Base-by-base conservation (phyloP, 2,888 invertebrate species). In the Strigamia crassipes region DNA sequence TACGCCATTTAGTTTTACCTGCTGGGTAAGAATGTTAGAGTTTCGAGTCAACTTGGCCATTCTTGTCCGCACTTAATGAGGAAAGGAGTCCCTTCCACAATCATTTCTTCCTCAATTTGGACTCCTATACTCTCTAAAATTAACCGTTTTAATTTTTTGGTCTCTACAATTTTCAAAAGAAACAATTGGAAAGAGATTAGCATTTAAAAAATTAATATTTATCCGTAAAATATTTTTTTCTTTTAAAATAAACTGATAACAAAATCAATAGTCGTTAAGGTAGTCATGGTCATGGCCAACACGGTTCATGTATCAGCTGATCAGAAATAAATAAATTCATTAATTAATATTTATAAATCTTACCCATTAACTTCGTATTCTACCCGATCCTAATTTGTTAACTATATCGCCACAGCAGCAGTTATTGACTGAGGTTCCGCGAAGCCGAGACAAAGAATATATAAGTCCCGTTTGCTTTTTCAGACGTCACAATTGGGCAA, bases 41-140 rank as follows among this genome's bases (percentile, higher is more conserved):
- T 84, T 83, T 92, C 93, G 96, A 96, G 96, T 96, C 96, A 96
- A 95, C 96, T 96, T 91, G 96, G 96, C 96, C 96, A 96, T 90
- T 96, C 95, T 90, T 93, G 92, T 89, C 95, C 95, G 95, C 95
- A 96, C 86, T 95, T 93, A 88, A 94, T 94, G 88, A 85, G 82
- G 73, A 82, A 79, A 81, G 78, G 73, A 38, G 66, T 66, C 78
- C 82, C 80, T n/a, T 78, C 82, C 38, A 27, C 81, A 27, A 66
- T 79, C 42, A 66, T 66, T 77, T 42, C 51, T 34, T 83, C 83
- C 27, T 78, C n/a, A 31, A 41, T 21, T 9, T 42, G 66, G 31
- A 51, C 79, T 23, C 51, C 56, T 80, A 80, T 81, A 18, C 31
- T 18, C 46, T 81, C 78, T n/a, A 78, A 42, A 42, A 78, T 77